Evolutionary conservation across 2,113 vertebrate genomes (phyloP), one percentile per base, ranked within the genome.

Genomic region (Oplegnathus fasciatus): DNA sequence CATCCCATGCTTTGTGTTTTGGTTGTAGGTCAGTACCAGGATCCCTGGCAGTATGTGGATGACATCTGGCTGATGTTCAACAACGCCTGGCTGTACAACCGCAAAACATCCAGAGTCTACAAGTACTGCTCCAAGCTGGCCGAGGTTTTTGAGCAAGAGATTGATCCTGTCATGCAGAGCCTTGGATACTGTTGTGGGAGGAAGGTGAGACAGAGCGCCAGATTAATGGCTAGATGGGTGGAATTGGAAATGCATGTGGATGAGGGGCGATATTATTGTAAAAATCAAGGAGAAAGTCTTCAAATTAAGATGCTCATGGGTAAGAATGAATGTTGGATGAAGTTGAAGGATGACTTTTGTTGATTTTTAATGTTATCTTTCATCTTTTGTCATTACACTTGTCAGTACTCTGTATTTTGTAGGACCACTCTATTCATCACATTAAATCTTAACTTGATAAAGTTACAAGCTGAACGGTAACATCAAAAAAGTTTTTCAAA

Each of bases 61-160:
- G 98, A 99, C 90, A 98, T 99, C 94, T 99, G 98, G 97, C 96
- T 99, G 57, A 99, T 99, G 98, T 99, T 99, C 94, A 99, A 99
- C 95, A 99, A 99, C 26, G 98, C 98, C 74, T 99, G 98, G 98
- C 95, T 99, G n/a, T 99, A 99, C 94, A 99, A 99, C 88, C 97
- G 98, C 79, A 99, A 99, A 93, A 99, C 98, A 11, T 99, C 98
- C 2, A 94, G 98, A 22, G 98, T 99, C 0, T 99, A 99, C 91
- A 99, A 99, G 84, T 99, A 97, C 90, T 99, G 98, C 91, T 99
- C 98, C 75, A 99, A 99, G 91, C 94, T 99, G 75, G 97, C 98
- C 0, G 98, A 99, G 91, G 98, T 99, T 67, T 99, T 99, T 69
- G 98, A 99, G 92, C 97, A 97, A 93, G 98, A 99, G 95, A 99